Percentiles rank a stretch among this genome's conserved stretches.
These are phyloP conservation scores for Athene cunicularia DNA, from an alignment of 2,113 vertebrate genomes.

Conservation along the genomic window DNA sequence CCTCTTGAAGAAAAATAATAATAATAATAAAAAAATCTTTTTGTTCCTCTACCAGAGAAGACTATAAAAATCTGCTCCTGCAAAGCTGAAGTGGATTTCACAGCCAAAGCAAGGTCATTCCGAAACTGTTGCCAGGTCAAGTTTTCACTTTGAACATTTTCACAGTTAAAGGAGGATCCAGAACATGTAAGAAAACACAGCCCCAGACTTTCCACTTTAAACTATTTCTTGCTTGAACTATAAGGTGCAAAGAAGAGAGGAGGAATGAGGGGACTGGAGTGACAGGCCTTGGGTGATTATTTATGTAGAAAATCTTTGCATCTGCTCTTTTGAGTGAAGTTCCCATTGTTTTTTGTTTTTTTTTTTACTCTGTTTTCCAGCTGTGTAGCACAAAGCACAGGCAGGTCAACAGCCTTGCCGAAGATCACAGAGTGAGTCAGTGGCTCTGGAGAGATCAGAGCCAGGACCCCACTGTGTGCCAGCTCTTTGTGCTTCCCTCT, in stretches of 20 bases:
- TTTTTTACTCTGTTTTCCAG: slow-evolving; percentile 31
- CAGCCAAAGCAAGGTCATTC: slow-evolving; percentile 59
- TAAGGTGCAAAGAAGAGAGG: slow-evolving; percentile 9
- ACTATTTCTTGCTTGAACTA: slow-evolving; percentile 27
- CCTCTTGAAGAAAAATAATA: slow-evolving; percentile 54
- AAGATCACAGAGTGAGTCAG: slow-evolving; percentile 61
- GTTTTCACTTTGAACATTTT: slow-evolving; percentile 70
- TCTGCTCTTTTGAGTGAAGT: slow-evolving; percentile 50
- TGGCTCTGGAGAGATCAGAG: slow-evolving; percentile 62
- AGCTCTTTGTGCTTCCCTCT: slow-evolving; percentile 46
- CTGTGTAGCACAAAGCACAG: slow-evolving; percentile 57
- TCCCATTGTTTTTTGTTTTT: not conserved
- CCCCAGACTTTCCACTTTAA: slow-evolving; percentile 33
- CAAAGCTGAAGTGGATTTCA: slow-evolving; percentile 58
- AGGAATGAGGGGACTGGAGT: not conserved
- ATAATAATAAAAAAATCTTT: slow-evolving; percentile 46
- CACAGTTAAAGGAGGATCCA: slow-evolving; percentile 47
- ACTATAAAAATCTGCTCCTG: slow-evolving; percentile 60
- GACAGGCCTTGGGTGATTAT: slow-evolving; percentile 9
- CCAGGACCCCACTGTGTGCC: slow-evolving; percentile 44
- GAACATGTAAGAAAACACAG: slow-evolving; percentile 40
- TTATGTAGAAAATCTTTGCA: slow-evolving; percentile 41
- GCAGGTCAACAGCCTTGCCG: slow-evolving; percentile 36
- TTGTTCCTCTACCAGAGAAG: slow-evolving; percentile 57
- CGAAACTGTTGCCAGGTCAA: slow-evolving; percentile 62